Base-by-base conservation (phyloP, 2,113 vertebrate genomes). In the Crotophaga sulcirostris region DNA sequence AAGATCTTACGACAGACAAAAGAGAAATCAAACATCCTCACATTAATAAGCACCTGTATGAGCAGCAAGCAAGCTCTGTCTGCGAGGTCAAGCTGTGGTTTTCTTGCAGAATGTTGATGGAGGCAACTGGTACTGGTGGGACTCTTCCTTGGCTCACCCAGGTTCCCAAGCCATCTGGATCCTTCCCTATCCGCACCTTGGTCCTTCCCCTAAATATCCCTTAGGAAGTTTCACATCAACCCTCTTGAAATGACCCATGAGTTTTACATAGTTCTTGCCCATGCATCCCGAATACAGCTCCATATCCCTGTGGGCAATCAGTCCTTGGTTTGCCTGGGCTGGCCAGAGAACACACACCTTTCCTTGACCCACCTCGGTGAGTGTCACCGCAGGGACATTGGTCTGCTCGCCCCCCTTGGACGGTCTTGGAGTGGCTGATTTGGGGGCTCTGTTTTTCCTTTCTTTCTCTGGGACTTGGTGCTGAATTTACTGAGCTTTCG, bases 261-360 rank as follows among this genome's bases (percentile, higher is more conserved):
- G 21, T 54, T 84, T 66, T 56, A 52, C 18, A 42, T 6, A 34
- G 16, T 18, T 85, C 16, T 93, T 10, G 2, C 31, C 21, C 0
- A 0, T 6, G 5, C 5, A 9, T 9, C 16, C 28, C 16, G 74
- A 74, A 54, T 6, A 25, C 28, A 68, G 17, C 29, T 63, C 33
- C 54, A 47, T 0, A 0, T 0, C 33, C 13, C 16, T 25, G 38
- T 0, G 0, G 0, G 0, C 38, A 36, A 31, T 45, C n/a, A 68
- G 58, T 13, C 28, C 23, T 40, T 34, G 42, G 8, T 79, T 76
- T 76, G 17, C 40, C 54, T 64, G 54, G 23, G 29, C 28, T 60
- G 67, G 9, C 33, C 0, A 0, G 34, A 15, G 12, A n/a, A 8
- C 23, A 17, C 9, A 16, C 5, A 73, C 31, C 12, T 60, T 26